A percentile compares a stretch with the other conserved stretches of the same genome.
These are phyloP conservation scores for Sipha maydis DNA, from an alignment of 2,888 invertebrate genomes.

Conservation along the genomic window DNA sequence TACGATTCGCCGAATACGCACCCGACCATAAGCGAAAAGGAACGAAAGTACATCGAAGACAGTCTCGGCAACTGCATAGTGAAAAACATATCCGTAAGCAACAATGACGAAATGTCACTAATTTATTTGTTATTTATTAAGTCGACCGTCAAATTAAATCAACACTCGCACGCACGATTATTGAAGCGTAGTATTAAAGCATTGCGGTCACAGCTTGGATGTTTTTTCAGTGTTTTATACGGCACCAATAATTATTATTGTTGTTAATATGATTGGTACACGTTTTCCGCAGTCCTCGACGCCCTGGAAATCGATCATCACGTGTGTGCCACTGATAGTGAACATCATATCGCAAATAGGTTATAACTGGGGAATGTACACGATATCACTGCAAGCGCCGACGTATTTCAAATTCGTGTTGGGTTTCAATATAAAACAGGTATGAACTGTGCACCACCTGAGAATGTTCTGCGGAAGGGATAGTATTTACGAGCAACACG, in stretches of 20 bases:
- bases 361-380: slow-evolving; percentile 77
- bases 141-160: too few relatives aligned
- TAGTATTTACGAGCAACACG: too few relatives aligned
- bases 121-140: too few relatives aligned
- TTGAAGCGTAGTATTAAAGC: too few relatives aligned
- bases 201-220: background rate
- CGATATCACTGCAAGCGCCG: slow-evolving; percentile 77
- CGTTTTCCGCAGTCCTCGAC: slow-evolving; percentile 68
- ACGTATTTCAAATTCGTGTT: slow-evolving; percentile 77
- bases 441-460: slow-evolving; percentile 66
- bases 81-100: slow-evolving; percentile 27
- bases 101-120: background rate
- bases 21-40: slow-evolving; percentile 73
- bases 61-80: slow-evolving; percentile 69
- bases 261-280: too few relatives aligned
- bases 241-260: too few relatives aligned
- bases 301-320: slow-evolving; percentile 74
- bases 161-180: too few relatives aligned
- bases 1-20: slow-evolving; percentile 75
- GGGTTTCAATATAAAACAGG: slow-evolving; percentile 76
- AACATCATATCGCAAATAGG: slow-evolving; percentile 76
- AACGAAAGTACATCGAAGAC: slow-evolving; percentile 72
- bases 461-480: too few relatives aligned
- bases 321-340: slow-evolving; percentile 74
- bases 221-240: background rate